Evolutionary conservation across 2,888 invertebrate genomes (phyloP), one percentile per base, ranked within the genome.

Genomic region (Cosmopolites sordidus): DNA sequence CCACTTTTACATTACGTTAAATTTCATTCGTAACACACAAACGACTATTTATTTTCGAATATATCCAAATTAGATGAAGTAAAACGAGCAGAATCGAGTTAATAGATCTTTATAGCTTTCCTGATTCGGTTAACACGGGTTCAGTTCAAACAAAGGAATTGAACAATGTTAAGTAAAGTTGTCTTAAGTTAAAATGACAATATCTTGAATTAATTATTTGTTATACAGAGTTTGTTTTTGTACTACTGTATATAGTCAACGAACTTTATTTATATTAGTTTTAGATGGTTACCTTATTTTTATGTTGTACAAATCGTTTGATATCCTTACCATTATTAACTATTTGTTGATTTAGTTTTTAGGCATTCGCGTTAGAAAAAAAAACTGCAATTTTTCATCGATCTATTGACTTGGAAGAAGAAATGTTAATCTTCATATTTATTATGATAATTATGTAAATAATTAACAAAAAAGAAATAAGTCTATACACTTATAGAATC

Each of bases 401-500:
- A 64, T 64, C 63, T 63, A 62, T 64, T 60, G 48, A 62, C 62
- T 61, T 59, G 58, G 51, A 15, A 18, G 12, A 48, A 39, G 44
- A 42, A 30, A 22, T 37, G 37, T 58, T 56, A 56, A 59, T 53
- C 54, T 61, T 57, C 33, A 33, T n/a, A 11, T 12, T 33, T 33
- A 33, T 33, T 33, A 33, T 33, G 12, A 58, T 56, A 56, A 59
- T 63, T 64, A 53, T 66, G 65, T 68, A 67, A 64, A 67, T 67
- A 68, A 63, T 66, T 66, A 65, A 65, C 61, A 64, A 27, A 41
- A 52, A 64, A 61, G 64, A 64, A 63, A 68, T 64, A 66, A 69
- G 73, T 73, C 73, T 56, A 58, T 66, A 65, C 65, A 74, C 71
- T 73, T 73, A 73, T 73, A 74, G 74, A 74, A 73, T 73, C 74